Base-by-base conservation (phyloP, 2,113 vertebrate species). In the Rallus limicola region DNA sequence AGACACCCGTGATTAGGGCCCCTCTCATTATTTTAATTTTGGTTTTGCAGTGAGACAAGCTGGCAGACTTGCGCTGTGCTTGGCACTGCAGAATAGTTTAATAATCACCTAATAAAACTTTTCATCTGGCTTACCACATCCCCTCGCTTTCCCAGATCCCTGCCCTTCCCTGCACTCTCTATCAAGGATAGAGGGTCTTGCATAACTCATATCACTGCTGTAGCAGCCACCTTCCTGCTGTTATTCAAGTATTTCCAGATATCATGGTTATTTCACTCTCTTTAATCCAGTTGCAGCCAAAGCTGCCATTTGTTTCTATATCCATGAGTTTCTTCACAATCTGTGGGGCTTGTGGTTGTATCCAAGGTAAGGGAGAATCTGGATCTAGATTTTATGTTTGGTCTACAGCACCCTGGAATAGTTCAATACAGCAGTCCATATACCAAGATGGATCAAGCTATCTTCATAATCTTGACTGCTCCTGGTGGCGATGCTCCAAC, bases 51-150 rank as follows among this genome's bases (percentile, higher is more conserved):
- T 1, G 63, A 94, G 96, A 81, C 86, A 82, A 94, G 71, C 92
- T 95, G 96, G 95, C 95, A 97, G 71, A 78, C 48, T 34, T 58
- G 58, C 0, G 1, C 78, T 28, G 93, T 20, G 48, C 86, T 97
- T 97, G 97, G 97, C 95, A 64, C 44, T 11, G 53, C 29, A 52
- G 50, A 64, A 72, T n/a, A 28, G 38, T 96, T 95, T 97, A 96
- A 97, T 97, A 96, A 97, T 95, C 95, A 95, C 93, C 94, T 95
- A 88, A 93, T 97, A 96, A 96, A 97, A 95, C 77, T 93, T 92
- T 86, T 97, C 85, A 93, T 96, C 86, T 88, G 84, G 88, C 86
- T 97, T 95, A 86, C 93, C 82, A 82, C 69, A 79, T 93, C 64
- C 42, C 64, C 82, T 90, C 33, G 50, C 58, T 90, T 83, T 86